Evolutionary conservation across 2,113 vertebrate species (phyloP), one percentile per base, ranked within the genome.

Genomic region (Saimiri boliviensis): DNA sequence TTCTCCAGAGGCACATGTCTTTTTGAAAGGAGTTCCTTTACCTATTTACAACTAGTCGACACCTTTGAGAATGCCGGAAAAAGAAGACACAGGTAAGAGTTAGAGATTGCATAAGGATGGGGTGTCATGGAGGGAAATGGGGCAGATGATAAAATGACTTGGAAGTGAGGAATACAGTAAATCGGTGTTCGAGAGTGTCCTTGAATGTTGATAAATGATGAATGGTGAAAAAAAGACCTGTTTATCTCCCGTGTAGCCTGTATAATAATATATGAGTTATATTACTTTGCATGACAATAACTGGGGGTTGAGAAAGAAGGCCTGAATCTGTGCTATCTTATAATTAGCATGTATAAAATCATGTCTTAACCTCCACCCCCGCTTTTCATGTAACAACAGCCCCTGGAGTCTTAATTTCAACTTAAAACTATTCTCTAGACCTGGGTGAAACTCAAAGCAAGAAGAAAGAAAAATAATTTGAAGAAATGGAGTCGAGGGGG

Each of bases 161-260:
- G 81, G 70, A 95, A 95, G 20, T 68, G 71, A 96, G 45, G 86
- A 32, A 12, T 40, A 89, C 95, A 91, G 80, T 87, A 97, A 94
- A 92, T 97, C 74, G 68, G 10, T 73, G 58, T 97, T 98, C 88
- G 70, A 96, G 56, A 95, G 12, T 97, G 97, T 96, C 97, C 97
- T 98, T 98, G 92, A 71, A 0, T 93, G 35, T 81, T 98, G 82
- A 98, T 97, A 91, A 97, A 95, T 98, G 1, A 98, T 98, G 96
- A 97, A 98, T 89, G 91, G 45, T 71, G 79, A 58, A 89, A 80
- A 97, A 95, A 13, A 89, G 88, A 96, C 37, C 37, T 97, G 77
- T 89, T 95, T 83, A 42, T 89, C 70, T 96, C 40, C 73, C 0
- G 1, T 76, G 71, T 60, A 45, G 82, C 86, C 58, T 3, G 2